These are phyloP conservation scores for Acrobasis repandana DNA, from an alignment of 2,888 invertebrate genomes.

Conservation along the genomic window DNA sequence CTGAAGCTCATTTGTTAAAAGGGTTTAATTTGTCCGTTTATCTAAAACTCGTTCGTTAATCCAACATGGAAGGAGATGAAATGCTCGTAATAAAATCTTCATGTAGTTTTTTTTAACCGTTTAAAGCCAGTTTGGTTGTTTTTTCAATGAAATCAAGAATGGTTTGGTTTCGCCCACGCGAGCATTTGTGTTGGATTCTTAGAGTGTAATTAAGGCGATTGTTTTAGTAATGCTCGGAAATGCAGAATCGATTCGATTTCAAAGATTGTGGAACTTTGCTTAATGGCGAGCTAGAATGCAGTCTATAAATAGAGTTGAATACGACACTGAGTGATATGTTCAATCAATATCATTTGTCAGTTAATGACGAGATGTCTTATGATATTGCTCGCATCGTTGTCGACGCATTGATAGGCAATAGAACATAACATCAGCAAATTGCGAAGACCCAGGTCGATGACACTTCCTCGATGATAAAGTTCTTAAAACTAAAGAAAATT, in stretches of 20 bases:
- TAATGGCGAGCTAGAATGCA: neutral
- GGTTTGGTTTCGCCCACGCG: conserved; percentile 10
- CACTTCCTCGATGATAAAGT: too few relatives aligned
- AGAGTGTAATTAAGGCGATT: conserved; percentile 4
- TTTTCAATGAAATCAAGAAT: conserved; percentile 16
- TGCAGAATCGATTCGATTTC: neutral
- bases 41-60: conserved; percentile 19
- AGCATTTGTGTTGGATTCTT: conserved; percentile 3
- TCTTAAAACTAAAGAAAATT: too few relatives aligned
- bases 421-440: too few relatives aligned
- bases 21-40: conserved; percentile 24
- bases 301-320: neutral
- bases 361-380: too few relatives aligned
- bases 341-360: too few relatives aligned
- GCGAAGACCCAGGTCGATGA: too few relatives aligned
- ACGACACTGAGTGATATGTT: too few relatives aligned
- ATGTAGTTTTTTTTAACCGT: neutral
- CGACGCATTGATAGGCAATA: too few relatives aligned
- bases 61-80: neutral
- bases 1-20: conserved; percentile 26
- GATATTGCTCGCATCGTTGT: too few relatives aligned
- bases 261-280: neutral
- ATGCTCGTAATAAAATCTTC: conserved; percentile 7
- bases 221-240: neutral
- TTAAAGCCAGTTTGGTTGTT: neutral